These are phyloP conservation scores for Aphidius gifuensis DNA, from an alignment of 1,140 invertebrate species.

Conservation along the genomic window DNA sequence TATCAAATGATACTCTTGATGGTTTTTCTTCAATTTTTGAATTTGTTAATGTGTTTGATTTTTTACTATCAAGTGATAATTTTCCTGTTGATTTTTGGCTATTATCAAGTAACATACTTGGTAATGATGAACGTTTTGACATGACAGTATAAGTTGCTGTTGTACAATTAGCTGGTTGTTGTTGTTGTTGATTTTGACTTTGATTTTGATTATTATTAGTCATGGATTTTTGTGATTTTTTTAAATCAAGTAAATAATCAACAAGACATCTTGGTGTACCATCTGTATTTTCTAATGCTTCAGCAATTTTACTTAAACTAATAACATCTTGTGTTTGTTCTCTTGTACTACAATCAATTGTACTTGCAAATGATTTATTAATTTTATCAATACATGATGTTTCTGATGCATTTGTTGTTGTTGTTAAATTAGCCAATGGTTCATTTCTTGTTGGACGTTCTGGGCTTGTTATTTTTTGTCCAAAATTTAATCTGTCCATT, in stretches of 20 bases:
- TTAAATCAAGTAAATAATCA: constrained; percentile 43
- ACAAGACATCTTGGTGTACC: constrained; percentile 42
- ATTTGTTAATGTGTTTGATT: not conserved
- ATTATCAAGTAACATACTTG: constrained; percentile 15
- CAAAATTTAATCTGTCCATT: constrained; percentile 38
- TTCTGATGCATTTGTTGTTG: constrained; percentile 14
- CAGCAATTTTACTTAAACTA: constrained; percentile 47
- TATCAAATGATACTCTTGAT: not conserved
- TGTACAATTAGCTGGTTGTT: constrained; percentile 1
- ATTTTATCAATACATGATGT: not conserved
- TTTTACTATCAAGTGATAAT: constrained; percentile 41
- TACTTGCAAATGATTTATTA: constrained; percentile 10
- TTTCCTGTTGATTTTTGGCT: constrained; percentile 26
- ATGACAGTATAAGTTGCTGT: constrained; percentile 31
- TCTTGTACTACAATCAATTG: constrained; percentile 1
- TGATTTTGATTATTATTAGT: not conserved
- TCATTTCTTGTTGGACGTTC: constrained; percentile 26
- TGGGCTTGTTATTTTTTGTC: constrained; percentile 36
- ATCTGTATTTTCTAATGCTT: constrained; percentile 38
- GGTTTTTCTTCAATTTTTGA: no score
- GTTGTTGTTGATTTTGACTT: constrained; percentile 36
- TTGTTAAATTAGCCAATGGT: constrained; percentile 38
- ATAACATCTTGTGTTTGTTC: constrained; percentile 29
- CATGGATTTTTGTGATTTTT: constrained; percentile 36
- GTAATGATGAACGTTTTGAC: constrained; percentile 33